Evolutionary conservation across 2,888 invertebrate species (phyloP).

Genomic region (Lithophane ornitopus): DNA sequence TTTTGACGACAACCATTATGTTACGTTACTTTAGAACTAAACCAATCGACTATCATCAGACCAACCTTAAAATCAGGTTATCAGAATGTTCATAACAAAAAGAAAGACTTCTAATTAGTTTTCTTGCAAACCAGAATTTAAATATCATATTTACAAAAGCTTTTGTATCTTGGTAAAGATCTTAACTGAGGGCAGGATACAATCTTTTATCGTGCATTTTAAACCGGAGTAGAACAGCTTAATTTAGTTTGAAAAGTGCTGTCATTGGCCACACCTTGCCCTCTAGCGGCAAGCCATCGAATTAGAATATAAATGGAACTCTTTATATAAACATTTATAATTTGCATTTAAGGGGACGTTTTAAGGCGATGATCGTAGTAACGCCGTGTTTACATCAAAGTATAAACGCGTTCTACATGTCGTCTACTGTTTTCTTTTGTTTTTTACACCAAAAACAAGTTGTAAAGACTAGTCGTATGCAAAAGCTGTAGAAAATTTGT

Average conservation of each 20-base stretch:
- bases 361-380: constrained; percentile 5
- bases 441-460: background rate
- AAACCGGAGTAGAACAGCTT: constrained; percentile 62
- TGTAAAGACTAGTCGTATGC: background rate
- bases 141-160: constrained; percentile 42
- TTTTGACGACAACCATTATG: background rate
- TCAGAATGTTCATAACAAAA: background rate
- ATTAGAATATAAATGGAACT: constrained; percentile 89
- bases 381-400: background rate
- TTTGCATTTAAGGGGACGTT: constrained; percentile 84
- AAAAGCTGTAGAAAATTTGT: too few species aligned
- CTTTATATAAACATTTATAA: constrained; percentile 88
- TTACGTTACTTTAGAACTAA: too few species aligned
- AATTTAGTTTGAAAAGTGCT: constrained; percentile 76
- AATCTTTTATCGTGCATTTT: constrained; percentile 56
- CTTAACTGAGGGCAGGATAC: constrained; percentile 36
- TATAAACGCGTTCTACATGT: background rate
- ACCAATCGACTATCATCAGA: background rate
- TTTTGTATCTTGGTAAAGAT: constrained; percentile 46
- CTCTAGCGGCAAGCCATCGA: constrained; percentile 81
- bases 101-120: constrained; percentile 1
- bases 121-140: constrained; percentile 9
- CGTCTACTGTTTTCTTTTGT: background rate
- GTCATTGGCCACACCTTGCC: constrained; percentile 76
- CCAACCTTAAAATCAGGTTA: background rate